A percentile compares a stretch with the other conserved stretches of the same genome.
These are phyloP conservation scores for Thalassarche chlororhynchos DNA, from an alignment of 2,113 vertebrate species.

Conservation along the genomic window DNA sequence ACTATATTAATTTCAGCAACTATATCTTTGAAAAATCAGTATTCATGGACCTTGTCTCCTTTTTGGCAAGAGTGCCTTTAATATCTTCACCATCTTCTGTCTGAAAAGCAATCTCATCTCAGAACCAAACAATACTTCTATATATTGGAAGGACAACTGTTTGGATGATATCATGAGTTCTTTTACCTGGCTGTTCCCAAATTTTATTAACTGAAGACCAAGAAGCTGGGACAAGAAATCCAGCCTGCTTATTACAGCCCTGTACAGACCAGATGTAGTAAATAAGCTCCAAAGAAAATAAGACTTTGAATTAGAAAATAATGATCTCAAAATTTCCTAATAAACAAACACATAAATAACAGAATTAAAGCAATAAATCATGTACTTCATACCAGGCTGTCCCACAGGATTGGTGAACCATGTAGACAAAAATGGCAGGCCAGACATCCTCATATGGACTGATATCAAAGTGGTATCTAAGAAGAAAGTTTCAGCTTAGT, in stretches of 20 bases:
- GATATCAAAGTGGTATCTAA: constrained; percentile 97
- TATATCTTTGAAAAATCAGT: background rate
- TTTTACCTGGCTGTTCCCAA: background rate
- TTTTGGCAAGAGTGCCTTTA: background rate
- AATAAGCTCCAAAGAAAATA: background rate
- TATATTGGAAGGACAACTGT: background rate
- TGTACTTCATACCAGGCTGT: constrained; percentile 85
- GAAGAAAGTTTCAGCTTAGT: background rate
- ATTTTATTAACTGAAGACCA: background rate
- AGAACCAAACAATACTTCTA: background rate
- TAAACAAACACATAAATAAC: background rate
- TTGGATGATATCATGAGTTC: background rate
- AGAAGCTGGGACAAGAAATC: background rate
- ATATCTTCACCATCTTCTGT: background rate
- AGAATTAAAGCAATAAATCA: background rate
- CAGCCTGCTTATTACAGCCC: background rate
- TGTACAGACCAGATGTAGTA: background rate
- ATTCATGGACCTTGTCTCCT: background rate
- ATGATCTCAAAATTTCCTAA: background rate
- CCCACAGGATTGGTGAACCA: constrained; percentile 95
- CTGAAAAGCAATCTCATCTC: background rate
- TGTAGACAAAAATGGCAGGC: constrained; percentile 97
- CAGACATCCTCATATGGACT: constrained; percentile 93
- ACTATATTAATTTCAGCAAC: background rate
- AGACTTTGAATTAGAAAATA: background rate